Percentiles rank a stretch among this genome's conserved stretches.
phyloP scores from a whole-genome alignment of 2,888 invertebrate genomes.

The Galeopsomyia nigrocyanea region DNA sequence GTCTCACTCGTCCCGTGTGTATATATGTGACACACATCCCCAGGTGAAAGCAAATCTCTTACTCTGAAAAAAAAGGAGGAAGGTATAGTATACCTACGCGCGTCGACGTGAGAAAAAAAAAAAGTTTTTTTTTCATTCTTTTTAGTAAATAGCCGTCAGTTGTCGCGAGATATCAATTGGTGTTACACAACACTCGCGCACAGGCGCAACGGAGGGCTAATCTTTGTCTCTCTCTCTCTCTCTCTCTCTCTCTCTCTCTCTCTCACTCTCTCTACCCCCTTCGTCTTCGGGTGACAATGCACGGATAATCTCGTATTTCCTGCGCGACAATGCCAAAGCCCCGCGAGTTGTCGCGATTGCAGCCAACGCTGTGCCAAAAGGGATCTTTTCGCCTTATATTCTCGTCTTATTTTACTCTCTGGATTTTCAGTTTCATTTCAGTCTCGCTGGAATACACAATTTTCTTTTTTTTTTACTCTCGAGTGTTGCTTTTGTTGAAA shows the following conservation, averaged over 20 bases:
- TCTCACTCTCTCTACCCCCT: constrained; percentile 26
- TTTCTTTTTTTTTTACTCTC: too few species aligned
- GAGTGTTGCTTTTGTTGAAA: too few species aligned
- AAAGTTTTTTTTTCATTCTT: neutral
- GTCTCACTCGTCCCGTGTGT: too few species aligned
- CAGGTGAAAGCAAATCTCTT: constrained; percentile 5
- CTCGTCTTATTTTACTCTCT: too few species aligned
- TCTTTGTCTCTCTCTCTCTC: constrained; percentile 19
- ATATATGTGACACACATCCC: too few species aligned
- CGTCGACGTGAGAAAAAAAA: constrained; percentile 2
- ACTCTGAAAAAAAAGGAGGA: neutral
- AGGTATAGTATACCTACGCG: neutral
- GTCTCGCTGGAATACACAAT: too few species aligned
- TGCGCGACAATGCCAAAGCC: constrained; percentile 44
- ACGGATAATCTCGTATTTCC: constrained; percentile 56
- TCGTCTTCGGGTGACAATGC: constrained; percentile 51
- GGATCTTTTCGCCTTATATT: too few species aligned
- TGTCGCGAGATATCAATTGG: constrained; percentile 30
- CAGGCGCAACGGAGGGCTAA: constrained; percentile 20
- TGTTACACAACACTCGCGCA: constrained; percentile 35
- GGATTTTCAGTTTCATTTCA: too few species aligned
- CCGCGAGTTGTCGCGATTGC: constrained; percentile 15
- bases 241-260: constrained; percentile 18
- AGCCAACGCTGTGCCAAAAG: neutral
- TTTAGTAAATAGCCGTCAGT: neutral